Conservation (phyloP, 92 coral and sea anemone genomes). For the Actinernus sp. region DNA sequence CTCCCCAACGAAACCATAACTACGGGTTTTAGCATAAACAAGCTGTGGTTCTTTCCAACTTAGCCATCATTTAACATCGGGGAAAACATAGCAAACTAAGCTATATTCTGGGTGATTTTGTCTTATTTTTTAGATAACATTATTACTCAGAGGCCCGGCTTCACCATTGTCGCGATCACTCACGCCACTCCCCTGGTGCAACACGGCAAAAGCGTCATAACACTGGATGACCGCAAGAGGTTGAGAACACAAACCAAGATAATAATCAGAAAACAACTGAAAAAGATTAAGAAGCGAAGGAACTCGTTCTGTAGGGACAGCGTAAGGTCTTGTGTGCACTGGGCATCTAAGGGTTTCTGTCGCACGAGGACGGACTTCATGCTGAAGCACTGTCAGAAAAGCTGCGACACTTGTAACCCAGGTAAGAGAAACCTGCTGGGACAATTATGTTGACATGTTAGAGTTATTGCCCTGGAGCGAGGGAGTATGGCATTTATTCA, state of each 20-base stretch:
- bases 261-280: slow-evolving; percentile 9
- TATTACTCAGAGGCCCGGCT: slow-evolving; percentile 2
- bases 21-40: no score
- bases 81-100: no score
- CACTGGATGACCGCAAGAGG: slow-evolving; percentile 7
- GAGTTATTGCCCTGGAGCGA: no score
- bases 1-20: no score
- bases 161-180: slow-evolving; percentile 5
- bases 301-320: slow-evolving; percentile 12
- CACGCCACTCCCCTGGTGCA: slow-evolving; percentile 6
- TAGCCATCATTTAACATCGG: no score
- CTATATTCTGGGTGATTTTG: no score
- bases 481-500: no score
- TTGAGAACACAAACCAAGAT: slow-evolving; percentile 24
- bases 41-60: no score
- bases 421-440: slow-evolving; percentile 35
- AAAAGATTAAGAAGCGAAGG: slow-evolving; percentile 15
- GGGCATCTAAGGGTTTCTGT: slow-evolving; percentile 79
- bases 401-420: slow-evolving; percentile 79
- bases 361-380: slow-evolving; percentile 71
- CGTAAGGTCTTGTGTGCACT: slow-evolving; percentile 37
- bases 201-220: slow-evolving; percentile 1
- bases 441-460: no score
- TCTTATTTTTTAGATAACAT: no score
- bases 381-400: slow-evolving; percentile 71